Conservation (phyloP, 2,888 invertebrate species). For the Unio pictorum region DNA sequence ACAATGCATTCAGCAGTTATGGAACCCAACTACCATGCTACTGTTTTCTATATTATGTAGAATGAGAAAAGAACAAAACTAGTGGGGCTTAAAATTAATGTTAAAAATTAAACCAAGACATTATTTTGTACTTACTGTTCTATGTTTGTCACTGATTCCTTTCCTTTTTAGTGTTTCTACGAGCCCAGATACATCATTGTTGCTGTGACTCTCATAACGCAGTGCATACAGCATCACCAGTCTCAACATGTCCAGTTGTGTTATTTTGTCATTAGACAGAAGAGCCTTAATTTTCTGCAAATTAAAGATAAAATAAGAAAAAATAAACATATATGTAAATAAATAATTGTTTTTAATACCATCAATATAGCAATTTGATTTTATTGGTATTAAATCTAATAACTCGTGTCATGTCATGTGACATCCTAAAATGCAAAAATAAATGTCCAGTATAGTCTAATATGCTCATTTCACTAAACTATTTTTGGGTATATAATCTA, state of each 20-base stretch:
- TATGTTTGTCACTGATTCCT: conserved; percentile 78
- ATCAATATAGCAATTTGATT: neutral
- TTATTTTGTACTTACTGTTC: conserved; percentile 61
- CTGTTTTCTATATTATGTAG: too few relatives aligned
- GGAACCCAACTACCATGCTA: too few relatives aligned
- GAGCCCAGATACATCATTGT: conserved; percentile 85
- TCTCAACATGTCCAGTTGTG: conserved; percentile 86
- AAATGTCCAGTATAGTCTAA: too few relatives aligned
- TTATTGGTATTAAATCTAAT: neutral
- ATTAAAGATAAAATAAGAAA: neutral
- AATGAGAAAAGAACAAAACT: too few relatives aligned
- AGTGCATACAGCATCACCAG: conserved; percentile 94
- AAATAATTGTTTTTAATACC: too few relatives aligned
- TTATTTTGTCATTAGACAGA: conserved; percentile 81
- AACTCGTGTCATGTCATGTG: neutral
- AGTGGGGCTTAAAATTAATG: neutral
- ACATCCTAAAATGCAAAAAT: neutral
- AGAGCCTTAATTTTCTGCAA: conserved; percentile 83
- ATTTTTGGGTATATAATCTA: too few relatives aligned
- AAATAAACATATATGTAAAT: too few relatives aligned
- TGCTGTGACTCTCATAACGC: conserved; percentile 89
- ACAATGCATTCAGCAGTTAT: too few relatives aligned
- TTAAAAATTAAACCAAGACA: neutral
- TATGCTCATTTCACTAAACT: too few relatives aligned
- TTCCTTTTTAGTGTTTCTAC: conserved; percentile 82